Evolutionary conservation across 2,888 invertebrate genomes (phyloP), one percentile per base, ranked within the genome.

Genomic region (Rhyacophila evoluta): DNA sequence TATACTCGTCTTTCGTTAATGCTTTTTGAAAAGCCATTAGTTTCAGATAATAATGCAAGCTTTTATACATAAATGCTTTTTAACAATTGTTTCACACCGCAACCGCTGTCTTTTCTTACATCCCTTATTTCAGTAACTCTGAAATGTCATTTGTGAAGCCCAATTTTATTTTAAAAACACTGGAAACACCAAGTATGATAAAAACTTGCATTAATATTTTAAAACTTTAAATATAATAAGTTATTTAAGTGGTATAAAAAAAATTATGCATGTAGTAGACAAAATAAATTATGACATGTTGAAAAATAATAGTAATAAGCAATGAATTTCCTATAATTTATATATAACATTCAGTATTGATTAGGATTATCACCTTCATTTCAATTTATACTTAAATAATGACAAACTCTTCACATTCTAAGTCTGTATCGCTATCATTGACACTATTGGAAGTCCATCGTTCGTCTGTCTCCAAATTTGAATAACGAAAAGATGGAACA

Each of bases 331-430:
- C n/a, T n/a, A n/a, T n/a, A n/a, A n/a, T 12, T 4, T 39, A n/a
- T 39, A 39, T 8, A 55, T 27, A 1, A 69, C n/a, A n/a, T 29
- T 6, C 1, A 29, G 33, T 10, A 33, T 15, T 41, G 19, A 27
- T 73, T 28, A 12, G 41, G 39, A 41, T 28, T 11, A 41, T 73
- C n/a, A 39, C 15, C 4, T 41, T 1, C 12, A 41, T 19, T 55
- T 19, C 10, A 8, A 19, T 25, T 41, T 72, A 19, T 11, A 25
- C 25, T 88, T 89, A 93, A 82, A 94, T 87, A 85, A 94, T 88
- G 85, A 93, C 94, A 90, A 94, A 94, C 86, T 94, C 93, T 86
- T 94, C 94, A 72, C 92, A 92, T 86, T 94, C 94, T 82, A 92
- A 89, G 84, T 93, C 92, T 82, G 92, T 91, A 85, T 93, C 92